Evolutionary conservation across 1,140 invertebrate species (phyloP), one percentile per base, ranked within the genome.

Genomic region (Chionoecetes opilio): DNA sequence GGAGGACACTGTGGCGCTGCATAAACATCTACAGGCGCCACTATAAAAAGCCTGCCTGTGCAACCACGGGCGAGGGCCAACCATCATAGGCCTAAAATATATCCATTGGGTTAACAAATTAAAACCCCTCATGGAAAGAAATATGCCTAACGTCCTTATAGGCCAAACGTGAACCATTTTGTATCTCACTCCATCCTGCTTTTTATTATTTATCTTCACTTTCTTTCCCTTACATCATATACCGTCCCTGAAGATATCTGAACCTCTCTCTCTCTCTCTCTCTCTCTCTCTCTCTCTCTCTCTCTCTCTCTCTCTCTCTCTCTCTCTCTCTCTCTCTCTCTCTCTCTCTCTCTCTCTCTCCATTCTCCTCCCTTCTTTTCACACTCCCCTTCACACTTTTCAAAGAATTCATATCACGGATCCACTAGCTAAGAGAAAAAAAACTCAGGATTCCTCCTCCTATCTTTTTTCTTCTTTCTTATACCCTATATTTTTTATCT

Each of bases 371-470:
- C 63, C 6, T 26, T n/a, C n/a, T n/a, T 26, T 75, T 75, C 63
- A 75, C 63, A 75, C n/a, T 75, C n/a, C 9, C 63, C 63, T 75
- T 75, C 63, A n/a, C 63, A n/a, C n/a, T n/a, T n/a, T 75, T 26
- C 63, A 75, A 75, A 75, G 63, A 75, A 75, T 75, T 75, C 63
- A 75, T 75, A 75, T 75, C 63, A 75, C 86, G 34, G 34, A 26
- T 37, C 31, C 34, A 31, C 34, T 35, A 9, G 11, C 34, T 37
- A 0, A 9, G 26, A n/a, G 17, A 86, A 31, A n/a, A 31, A 87
- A 87, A 87, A 87, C 34, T 35, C 32, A 35, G 32, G 14, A 37
- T 31, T 87, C 11, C 32, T 34, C 29, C 34, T 32, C 35, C 38
- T 31, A 17, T 11, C 0, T 41, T n/a, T 17, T 21, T 41, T 41